Percentiles rank a stretch among this genome's conserved stretches.
phyloP scores from a whole-genome alignment of 2,888 invertebrate genomes.

The Drosophila pegasa region DNA sequence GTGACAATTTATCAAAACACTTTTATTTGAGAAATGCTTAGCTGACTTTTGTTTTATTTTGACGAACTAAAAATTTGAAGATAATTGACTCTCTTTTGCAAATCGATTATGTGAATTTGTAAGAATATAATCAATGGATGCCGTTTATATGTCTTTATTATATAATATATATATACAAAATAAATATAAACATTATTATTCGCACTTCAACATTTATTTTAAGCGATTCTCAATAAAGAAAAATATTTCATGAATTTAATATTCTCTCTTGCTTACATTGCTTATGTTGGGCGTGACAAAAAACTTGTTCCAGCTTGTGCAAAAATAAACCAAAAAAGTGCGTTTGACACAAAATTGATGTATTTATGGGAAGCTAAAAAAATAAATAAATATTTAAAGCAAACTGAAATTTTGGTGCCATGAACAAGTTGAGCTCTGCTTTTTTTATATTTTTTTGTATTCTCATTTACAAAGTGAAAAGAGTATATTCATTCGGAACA shows the following conservation, averaged over 20 bases:
- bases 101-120: too few species aligned
- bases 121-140: too few species aligned
- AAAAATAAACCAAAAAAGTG: conserved; percentile 7
- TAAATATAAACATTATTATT: too few species aligned
- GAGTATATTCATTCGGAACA: neutral
- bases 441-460: too few species aligned
- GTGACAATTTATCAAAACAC: too few species aligned
- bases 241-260: neutral
- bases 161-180: too few species aligned
- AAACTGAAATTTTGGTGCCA: conserved; percentile 1
- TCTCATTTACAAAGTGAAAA: neutral
- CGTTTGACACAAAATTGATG: neutral
- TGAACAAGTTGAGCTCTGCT: conserved; percentile 8
- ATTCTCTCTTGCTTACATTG: neutral
- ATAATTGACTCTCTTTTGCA: too few species aligned
- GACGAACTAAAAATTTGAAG: too few species aligned
- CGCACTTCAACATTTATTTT: too few species aligned
- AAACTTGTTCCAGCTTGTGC: neutral
- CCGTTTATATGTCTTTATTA: too few species aligned
- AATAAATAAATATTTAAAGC: conserved; percentile 10
- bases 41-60: too few species aligned
- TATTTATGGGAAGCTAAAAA: neutral
- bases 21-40: too few species aligned
- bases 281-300: conserved; percentile 8
- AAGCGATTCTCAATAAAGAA: neutral